Conservation (phyloP, 1,140 invertebrate species). For the Ephestia elutella region DNA sequence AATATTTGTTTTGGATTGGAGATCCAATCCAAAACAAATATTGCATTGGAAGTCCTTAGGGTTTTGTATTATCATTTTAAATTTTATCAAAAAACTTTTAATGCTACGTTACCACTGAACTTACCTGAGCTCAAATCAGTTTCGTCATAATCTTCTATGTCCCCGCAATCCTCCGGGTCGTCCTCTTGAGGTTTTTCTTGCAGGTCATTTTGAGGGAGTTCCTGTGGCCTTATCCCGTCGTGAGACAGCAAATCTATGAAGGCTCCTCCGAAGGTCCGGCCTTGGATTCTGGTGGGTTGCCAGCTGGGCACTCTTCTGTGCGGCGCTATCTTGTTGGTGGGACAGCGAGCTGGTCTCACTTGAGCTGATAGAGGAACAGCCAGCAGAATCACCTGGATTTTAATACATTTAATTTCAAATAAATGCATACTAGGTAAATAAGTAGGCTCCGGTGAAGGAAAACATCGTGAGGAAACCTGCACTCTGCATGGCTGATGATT, state of each 20-base stretch:
- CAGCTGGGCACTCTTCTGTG: constrained; percentile 29
- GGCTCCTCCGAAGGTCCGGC: constrained; percentile 48
- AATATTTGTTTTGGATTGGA: too few species aligned
- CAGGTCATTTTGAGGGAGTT: constrained; percentile 25
- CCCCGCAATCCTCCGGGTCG: constrained; percentile 52
- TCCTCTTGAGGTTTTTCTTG: constrained; percentile 50
- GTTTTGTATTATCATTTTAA: too few species aligned
- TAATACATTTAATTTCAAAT: too few species aligned
- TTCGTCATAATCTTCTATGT: constrained; percentile 65
- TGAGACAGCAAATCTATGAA: constrained; percentile 43
- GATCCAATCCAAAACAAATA: too few species aligned
- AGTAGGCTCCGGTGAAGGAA: too few species aligned
- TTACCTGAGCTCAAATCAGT: constrained; percentile 59
- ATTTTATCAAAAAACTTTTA: too few species aligned
- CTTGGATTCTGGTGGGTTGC: constrained; percentile 14
- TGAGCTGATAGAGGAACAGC: constrained; percentile 38
- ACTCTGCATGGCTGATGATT: too few species aligned
- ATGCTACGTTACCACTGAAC: too few species aligned
- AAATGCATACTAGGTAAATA: constrained; percentile 7
- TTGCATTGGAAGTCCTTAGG: too few species aligned
- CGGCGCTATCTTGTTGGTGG: constrained; percentile 67
- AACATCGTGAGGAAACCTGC: too few species aligned
- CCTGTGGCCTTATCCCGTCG: constrained; percentile 13
- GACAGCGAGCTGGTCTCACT: constrained; percentile 51
- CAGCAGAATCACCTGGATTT: constrained; percentile 41